Evolutionary conservation across 2,888 invertebrate genomes (phyloP).

Genomic region (Nineta flava): DNA sequence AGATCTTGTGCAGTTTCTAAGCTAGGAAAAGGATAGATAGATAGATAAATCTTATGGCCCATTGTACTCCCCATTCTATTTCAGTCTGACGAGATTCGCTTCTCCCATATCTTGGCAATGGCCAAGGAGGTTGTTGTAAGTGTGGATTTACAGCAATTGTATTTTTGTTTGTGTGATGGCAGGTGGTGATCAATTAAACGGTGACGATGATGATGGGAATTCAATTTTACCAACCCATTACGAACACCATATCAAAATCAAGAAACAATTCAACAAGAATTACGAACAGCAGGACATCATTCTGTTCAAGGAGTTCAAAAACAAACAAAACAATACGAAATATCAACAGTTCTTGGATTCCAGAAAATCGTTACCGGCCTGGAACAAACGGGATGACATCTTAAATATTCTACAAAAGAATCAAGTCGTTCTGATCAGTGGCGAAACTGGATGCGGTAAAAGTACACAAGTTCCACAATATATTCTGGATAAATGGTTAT

Average conservation of each 20-base stretch:
- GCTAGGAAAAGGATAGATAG: neutral
- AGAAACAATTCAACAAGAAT: slow-evolving; percentile 31
- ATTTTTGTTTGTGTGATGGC: too few species aligned
- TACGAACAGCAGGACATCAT: slow-evolving; percentile 42
- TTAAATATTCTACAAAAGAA: slow-evolving; percentile 44
- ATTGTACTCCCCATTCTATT: too few species aligned
- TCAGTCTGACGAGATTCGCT: too few species aligned
- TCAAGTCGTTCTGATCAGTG: slow-evolving; percentile 58
- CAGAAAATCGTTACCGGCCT: slow-evolving; percentile 55
- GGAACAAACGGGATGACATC: slow-evolving; percentile 51
- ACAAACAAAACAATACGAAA: slow-evolving; percentile 39
- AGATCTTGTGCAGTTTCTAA: neutral
- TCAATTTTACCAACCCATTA: slow-evolving; percentile 39
- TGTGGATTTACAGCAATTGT: too few species aligned
- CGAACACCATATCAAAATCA: slow-evolving; percentile 32
- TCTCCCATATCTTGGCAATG: too few species aligned
- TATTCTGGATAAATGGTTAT: slow-evolving; percentile 73
- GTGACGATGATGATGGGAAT: too few species aligned
- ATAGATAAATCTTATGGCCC: too few species aligned
- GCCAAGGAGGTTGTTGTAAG: too few species aligned
- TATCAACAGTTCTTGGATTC: slow-evolving; percentile 49
- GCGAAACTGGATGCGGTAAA: slow-evolving; percentile 75
- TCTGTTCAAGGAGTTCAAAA: slow-evolving; percentile 42
- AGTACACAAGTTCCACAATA: slow-evolving; percentile 89
- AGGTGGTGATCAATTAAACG: too few species aligned